phyloP scores from a whole-genome alignment of 1,140 invertebrate genomes.

The Drosophila ogumai region DNA sequence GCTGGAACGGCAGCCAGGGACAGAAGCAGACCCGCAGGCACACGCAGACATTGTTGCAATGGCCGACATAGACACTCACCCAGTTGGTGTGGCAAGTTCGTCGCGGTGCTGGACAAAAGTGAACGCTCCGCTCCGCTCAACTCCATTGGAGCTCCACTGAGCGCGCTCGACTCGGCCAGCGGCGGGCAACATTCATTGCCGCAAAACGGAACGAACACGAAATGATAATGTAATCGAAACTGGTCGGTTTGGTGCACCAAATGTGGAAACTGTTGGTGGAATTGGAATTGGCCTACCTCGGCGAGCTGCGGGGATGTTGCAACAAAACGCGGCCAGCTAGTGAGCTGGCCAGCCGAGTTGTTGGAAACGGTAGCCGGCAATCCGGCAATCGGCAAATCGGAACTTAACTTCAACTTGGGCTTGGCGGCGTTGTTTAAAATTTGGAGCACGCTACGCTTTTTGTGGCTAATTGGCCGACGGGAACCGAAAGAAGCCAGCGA shows the following conservation, averaged over 20 bases:
- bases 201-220: constrained; percentile 76
- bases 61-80: constrained; percentile 75
- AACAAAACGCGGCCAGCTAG: constrained; percentile 29
- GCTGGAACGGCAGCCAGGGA: background rate
- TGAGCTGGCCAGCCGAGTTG: constrained; percentile 11
- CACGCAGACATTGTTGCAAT: constrained; percentile 18
- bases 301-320: constrained; percentile 38
- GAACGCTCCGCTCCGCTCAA: constrained; percentile 51
- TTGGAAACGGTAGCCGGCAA: constrained; percentile 20
- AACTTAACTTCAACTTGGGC: constrained; percentile 68
- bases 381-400: constrained; percentile 49
- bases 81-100: constrained; percentile 74
- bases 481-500: constrained; percentile 35
- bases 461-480: constrained; percentile 40
- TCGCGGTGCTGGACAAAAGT: constrained; percentile 67
- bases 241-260: constrained; percentile 64
- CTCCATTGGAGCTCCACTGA: constrained; percentile 9
- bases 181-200: constrained; percentile 70
- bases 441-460: constrained; percentile 40
- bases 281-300: constrained; percentile 43
- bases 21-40: background rate
- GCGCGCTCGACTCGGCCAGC: constrained; percentile 13
- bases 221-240: constrained; percentile 82
- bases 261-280: constrained; percentile 71
- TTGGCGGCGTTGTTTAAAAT: constrained; percentile 32